Base-by-base conservation (phyloP, 2,888 invertebrate species). In the Zele albiditarsus region DNA sequence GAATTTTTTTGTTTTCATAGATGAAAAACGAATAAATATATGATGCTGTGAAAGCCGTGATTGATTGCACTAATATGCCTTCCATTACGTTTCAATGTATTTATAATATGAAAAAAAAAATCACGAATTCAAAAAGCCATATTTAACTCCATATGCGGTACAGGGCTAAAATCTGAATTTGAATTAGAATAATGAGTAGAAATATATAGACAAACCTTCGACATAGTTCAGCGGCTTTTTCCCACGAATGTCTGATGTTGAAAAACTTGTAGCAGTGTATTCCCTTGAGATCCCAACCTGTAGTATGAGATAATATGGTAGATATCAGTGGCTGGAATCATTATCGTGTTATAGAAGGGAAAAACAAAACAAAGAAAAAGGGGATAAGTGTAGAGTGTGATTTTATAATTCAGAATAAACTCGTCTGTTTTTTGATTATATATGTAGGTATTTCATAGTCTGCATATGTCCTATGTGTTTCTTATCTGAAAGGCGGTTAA, bases 221-320 rank as follows among this genome's bases (percentile, higher is more conserved):
- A 92, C 97, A 97, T 90, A 97, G 92, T 91, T 97, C 96, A 80
- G 96, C 97, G 82, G 97, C 96, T 91, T 96, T 97, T 91, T 96
- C 96, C 97, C 97, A 97, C 81, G 97, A 97, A 92, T 97, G 97
- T 90, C 94, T 94, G 89, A 97, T 97, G 91, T 96, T 96, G 91
- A 97, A 97, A 91, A 96, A 97, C 93, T 96, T 97, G 91, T 97
- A 97, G 91, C 97, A 97, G 90, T 96, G 93, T 86, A 97, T 93
- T 86, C 97, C 97, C 91, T 94, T 94, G 84, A 97, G 92, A 90
- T 96, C 96, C 97, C 97, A 97, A 87, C 96, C 97, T 97, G 93
- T 2, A 38, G 12, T 71, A 68, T 53, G 66, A 78, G 73, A 81
- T 79, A 76, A 80, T 73, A 73, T 78, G 74, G 76, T 20, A 53